Percentiles rank a stretch among this genome's conserved stretches.
These are phyloP conservation scores for Isichthys henryi DNA, from an alignment of 2,113 vertebrate species.

Conservation along the genomic window DNA sequence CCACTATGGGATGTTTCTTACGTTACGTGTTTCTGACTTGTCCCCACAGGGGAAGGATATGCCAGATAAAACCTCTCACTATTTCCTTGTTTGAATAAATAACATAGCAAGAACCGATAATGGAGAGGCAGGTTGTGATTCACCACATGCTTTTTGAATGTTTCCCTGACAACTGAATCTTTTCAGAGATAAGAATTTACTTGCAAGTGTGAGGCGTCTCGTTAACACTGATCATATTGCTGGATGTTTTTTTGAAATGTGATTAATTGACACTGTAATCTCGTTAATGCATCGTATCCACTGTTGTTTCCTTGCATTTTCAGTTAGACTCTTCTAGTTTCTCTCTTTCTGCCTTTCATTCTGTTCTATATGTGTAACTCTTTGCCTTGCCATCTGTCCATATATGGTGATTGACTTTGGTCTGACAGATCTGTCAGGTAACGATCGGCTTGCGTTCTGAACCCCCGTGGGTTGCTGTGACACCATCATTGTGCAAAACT, in stretches of 20 bases:
- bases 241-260: neutral
- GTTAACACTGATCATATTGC: neutral
- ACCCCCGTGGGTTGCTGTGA: neutral
- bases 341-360: neutral
- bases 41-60: neutral
- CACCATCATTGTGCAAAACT: neutral
- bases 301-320: neutral
- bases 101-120: neutral
- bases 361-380: neutral
- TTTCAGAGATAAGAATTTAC: neutral
- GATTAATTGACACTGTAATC: neutral
- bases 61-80: neutral
- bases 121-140: neutral
- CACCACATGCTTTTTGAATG: neutral
- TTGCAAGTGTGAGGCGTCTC: neutral
- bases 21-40: neutral
- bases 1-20: neutral
- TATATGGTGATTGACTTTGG: neutral
- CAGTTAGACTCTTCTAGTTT: neutral
- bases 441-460: neutral
- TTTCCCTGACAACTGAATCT: neutral
- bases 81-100: neutral
- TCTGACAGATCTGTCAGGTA: neutral
- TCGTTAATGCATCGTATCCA: neutral
- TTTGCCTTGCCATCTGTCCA: neutral